Percentiles rank a stretch among this genome's conserved stretches.
Conservation (phyloP, 2,888 invertebrate genomes). For the Uloborus plumipes region DNA sequence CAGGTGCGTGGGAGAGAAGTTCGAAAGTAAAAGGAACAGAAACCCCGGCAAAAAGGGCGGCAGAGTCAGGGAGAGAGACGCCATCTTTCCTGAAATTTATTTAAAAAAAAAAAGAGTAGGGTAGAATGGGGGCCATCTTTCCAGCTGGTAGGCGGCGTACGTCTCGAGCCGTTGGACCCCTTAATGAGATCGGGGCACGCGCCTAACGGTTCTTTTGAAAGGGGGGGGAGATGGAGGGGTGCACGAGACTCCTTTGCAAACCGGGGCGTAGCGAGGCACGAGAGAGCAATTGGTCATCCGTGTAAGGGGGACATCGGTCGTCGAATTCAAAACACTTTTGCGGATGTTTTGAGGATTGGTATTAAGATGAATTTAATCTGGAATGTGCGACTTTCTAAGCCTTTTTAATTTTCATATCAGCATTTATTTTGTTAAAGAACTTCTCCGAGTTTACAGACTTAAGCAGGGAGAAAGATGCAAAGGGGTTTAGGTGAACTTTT, state of each 20-base stretch:
- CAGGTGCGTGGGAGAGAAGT: slow-evolving; percentile 19
- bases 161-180: slow-evolving; percentile 45
- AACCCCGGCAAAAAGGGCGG: background rate
- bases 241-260: background rate
- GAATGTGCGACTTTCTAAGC: too few species aligned
- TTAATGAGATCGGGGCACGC: slow-evolving; percentile 38
- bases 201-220: slow-evolving; percentile 11
- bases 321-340: too few species aligned
- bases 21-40: slow-evolving; percentile 4
- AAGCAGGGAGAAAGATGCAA: too few species aligned
- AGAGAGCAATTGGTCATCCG: background rate
- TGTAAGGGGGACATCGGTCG: too few species aligned
- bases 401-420: too few species aligned
- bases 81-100: background rate
- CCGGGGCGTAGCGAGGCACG: slow-evolving; percentile 1
- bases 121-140: background rate
- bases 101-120: background rate
- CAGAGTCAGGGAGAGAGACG: background rate
- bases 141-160: slow-evolving; percentile 36
- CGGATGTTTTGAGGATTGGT: too few species aligned
- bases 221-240: background rate
- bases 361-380: too few species aligned
- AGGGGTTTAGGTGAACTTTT: too few species aligned
- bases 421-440: too few species aligned
- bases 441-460: too few species aligned